Evolutionary conservation across 2,113 vertebrate genomes (phyloP), one percentile per base, ranked within the genome.

Genomic region (Suncus etruscus): DNA sequence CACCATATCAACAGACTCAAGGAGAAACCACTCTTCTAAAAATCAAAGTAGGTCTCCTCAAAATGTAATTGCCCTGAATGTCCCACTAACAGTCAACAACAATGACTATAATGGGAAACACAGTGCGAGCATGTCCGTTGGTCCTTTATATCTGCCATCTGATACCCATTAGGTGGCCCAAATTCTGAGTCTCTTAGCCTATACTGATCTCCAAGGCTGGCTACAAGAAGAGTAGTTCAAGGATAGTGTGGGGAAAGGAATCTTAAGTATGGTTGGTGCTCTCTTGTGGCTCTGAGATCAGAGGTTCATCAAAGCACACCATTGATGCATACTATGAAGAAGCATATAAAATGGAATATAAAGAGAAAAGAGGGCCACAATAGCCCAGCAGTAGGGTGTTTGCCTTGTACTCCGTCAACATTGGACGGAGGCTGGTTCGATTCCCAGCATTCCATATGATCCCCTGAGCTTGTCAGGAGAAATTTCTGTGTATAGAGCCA

Each of bases 11-110:
- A 65, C 9, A 86, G 11, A 82, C 31, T 47, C 70, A 61, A 77
- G 25, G 16, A 87, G 61, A 73, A n/a, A 31, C 20, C 8, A 24
- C 83, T 66, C 61, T 11, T 87, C 66, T 39, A 87, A 74, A 90
- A 87, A 79, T 2, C 18, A 10, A 69, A 54, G 51, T 54, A 54
- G 16, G 10, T 58, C 47, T 90, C 61, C 32, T 39, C 81, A 32
- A 75, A 83, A 80, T 54, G 70, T 20, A 90, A 87, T 27, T 18
- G 8, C 68, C 54, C 50, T 48, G 75, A 83, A 68, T 66, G 66
- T 86, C 22, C 22, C 27, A 83, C 47, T 47, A 68, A 80, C 70
- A 69, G 3, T 83, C 65, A 82, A 31, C 24, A 85, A 77, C 81
- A 91, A 18, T 31, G 20, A 47, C 54, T 54, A 54, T 12, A 54